Conservation (phyloP, 92 coral and sea anemone genomes). For the Chrysogorgia sp. region DNA sequence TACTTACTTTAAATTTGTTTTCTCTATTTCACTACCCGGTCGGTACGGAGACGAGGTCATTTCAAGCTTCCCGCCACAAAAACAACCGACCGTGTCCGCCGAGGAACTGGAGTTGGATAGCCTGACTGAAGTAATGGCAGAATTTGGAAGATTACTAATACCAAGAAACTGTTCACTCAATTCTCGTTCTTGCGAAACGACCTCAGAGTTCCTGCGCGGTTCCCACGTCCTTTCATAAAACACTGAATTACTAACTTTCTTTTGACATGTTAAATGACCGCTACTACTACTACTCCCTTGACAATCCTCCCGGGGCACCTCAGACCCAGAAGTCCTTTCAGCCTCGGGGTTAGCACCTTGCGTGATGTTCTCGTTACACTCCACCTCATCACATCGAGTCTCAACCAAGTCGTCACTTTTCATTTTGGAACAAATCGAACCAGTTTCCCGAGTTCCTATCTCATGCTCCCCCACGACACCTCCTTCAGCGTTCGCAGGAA, state of each 20-base stretch:
- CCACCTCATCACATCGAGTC: background rate
- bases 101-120: slow-evolving; percentile 17
- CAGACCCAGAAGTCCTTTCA: background rate
- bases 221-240: slow-evolving; percentile 2
- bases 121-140: background rate
- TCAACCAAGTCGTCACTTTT: background rate
- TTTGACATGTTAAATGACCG: background rate
- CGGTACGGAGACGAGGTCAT: slow-evolving; percentile 21
- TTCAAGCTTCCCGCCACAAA: slow-evolving; percentile 18
- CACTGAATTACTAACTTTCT: slow-evolving; percentile 26
- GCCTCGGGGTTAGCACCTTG: background rate
- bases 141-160: background rate
- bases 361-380: background rate
- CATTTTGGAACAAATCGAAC: background rate
- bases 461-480: no score
- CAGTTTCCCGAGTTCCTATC: background rate
- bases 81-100: slow-evolving; percentile 18
- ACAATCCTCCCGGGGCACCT: background rate
- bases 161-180: background rate
- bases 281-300: background rate
- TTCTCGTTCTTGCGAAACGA: background rate
- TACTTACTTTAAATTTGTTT: slow-evolving; percentile 25
- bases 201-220: background rate
- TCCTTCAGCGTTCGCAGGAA: no score
- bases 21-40: slow-evolving; percentile 9